These are phyloP conservation scores for Athalia cordata DNA, from an alignment of 2,888 invertebrate species.

Conservation along the genomic window DNA sequence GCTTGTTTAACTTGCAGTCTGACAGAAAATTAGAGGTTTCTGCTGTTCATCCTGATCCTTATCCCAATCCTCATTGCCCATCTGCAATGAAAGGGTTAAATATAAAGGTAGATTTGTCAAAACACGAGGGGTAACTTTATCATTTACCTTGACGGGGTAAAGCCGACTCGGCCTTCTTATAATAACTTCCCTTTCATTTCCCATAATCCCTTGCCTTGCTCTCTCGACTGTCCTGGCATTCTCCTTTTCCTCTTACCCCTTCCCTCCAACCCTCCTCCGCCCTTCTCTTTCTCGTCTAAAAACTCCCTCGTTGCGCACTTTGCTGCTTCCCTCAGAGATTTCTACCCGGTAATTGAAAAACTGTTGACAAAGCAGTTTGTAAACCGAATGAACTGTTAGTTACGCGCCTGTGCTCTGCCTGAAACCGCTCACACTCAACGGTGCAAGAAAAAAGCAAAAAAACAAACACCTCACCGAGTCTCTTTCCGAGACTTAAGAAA, in stretches of 20 bases:
- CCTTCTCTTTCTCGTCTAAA: neutral
- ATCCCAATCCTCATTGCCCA: neutral
- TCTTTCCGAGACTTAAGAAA: too few relatives aligned
- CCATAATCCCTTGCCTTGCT: slow-evolving; percentile 20
- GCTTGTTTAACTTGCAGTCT: too few relatives aligned
- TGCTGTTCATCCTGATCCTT: neutral
- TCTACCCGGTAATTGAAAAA: slow-evolving; percentile 28
- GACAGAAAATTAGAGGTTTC: too few relatives aligned
- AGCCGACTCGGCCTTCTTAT: slow-evolving; percentile 10
- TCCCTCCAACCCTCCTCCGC: too few relatives aligned
- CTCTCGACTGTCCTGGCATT: too few relatives aligned
- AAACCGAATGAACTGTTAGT: slow-evolving; percentile 1
- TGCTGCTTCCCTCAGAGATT: neutral
- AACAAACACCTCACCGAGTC: neutral
- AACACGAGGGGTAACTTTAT: slow-evolving; percentile 24
- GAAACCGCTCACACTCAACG: neutral
- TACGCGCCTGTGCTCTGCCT: too few relatives aligned
- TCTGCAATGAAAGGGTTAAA: slow-evolving; percentile 12
- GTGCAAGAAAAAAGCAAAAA: neutral
- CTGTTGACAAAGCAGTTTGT: slow-evolving; percentile 32
- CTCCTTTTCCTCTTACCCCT: too few relatives aligned
- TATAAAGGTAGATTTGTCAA: slow-evolving; percentile 31
- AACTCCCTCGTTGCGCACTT: neutral
- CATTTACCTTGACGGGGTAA: slow-evolving; percentile 26
- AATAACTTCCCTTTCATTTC: slow-evolving; percentile 37